Evolutionary conservation across 2,797 vertebrate genomes (phyloP).

Genomic region (Sebastolobus alascanus): DNA sequence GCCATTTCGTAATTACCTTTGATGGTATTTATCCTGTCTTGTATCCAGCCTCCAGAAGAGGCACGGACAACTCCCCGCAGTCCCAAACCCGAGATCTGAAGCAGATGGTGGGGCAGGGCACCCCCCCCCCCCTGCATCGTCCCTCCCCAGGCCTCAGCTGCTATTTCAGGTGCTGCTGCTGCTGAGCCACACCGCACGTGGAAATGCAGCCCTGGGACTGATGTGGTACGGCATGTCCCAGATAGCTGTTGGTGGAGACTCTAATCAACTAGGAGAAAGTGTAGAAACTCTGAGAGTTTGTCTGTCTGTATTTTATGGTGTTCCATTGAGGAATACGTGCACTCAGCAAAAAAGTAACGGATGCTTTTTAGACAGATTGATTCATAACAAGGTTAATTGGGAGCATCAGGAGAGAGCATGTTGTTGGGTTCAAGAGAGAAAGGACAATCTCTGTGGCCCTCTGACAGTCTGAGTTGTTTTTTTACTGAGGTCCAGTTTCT

Average conservation of each 20-base stretch:
- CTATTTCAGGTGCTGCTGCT: slow-evolving; percentile 77
- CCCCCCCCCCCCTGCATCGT: slow-evolving; percentile 35
- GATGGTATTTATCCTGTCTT: slow-evolving; percentile 66
- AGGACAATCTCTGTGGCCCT: slow-evolving; percentile 26
- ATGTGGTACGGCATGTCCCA: slow-evolving; percentile 74
- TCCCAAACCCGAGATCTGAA: slow-evolving; percentile 60
- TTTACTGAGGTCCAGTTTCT: slow-evolving; percentile 59
- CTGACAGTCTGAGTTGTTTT: slow-evolving; percentile 65
- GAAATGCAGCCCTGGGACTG: slow-evolving; percentile 59
- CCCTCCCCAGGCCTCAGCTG: slow-evolving; percentile 62
- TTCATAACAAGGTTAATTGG: slow-evolving; percentile 37
- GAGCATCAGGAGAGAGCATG: slow-evolving; percentile 14
- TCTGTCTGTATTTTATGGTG: slow-evolving; percentile 7
- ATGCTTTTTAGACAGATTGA: slow-evolving; percentile 36
- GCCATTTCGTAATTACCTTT: slow-evolving; percentile 63
- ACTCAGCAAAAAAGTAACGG: slow-evolving; percentile 36
- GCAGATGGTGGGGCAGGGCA: slow-evolving; percentile 70
- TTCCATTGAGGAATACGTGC: slow-evolving; percentile 11
- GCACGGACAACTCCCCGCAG: slow-evolving; percentile 41
- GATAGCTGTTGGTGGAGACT: slow-evolving; percentile 63
- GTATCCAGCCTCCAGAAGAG: slow-evolving; percentile 59
- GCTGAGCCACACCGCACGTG: slow-evolving; percentile 67
- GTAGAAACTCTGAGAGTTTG: slow-evolving; percentile 37
- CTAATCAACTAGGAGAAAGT: slow-evolving; percentile 49
- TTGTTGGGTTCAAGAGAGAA: slow-evolving; percentile 10